Base-by-base conservation (phyloP, 2,113 vertebrate species). In the Oryzias curvinotus region DNA sequence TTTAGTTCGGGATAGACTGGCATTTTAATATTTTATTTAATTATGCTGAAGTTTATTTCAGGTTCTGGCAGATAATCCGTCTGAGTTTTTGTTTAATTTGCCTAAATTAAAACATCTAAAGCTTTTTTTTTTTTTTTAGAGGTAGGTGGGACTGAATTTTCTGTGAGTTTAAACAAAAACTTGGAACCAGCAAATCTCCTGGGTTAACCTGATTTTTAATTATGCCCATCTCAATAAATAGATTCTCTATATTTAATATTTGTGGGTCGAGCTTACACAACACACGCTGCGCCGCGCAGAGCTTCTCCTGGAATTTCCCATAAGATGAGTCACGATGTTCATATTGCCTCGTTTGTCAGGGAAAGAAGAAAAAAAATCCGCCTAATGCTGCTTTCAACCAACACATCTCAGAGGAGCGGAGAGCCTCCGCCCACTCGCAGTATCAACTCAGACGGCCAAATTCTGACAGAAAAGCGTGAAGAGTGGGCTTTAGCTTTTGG, bases 271-370 rank as follows among this genome's bases (percentile, higher is more conserved):
- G 12, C 56, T 36, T 21, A 45, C n/a, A n/a, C 25, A 52, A 72
- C 36, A 44, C 56, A 63, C 7, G 65, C 14, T 17, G 45, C 28
- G 41, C 46, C 43, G n/a, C 60, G 15, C 55, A 56, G 60, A 23
- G 28, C 51, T 49, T 56, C 49, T 62, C 51, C 26, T 28, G 68
- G 51, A 72, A 73, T 71, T 76, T 36, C 57, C 19, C 7, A 48
- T 5, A 67, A 36, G 65, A 70, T 56, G 73, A 80, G 30, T 75
- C 73, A 77, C 26, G 3, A 76, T 58, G 53, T 64, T 73, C 60
- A 78, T 48, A 25, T 52, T 48, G 60, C 68, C 23, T 43, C n/a
- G 26, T 56, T 68, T 82, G 51, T 56, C 28, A n/a, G 41, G 42
- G 52, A 18, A 19, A 64, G 69, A 67, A 30, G 42, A 48, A 18